Percentiles rank a stretch among this genome's conserved stretches.
Conservation (phyloP, 2,888 invertebrate species). For the Apotomis betuletana region DNA sequence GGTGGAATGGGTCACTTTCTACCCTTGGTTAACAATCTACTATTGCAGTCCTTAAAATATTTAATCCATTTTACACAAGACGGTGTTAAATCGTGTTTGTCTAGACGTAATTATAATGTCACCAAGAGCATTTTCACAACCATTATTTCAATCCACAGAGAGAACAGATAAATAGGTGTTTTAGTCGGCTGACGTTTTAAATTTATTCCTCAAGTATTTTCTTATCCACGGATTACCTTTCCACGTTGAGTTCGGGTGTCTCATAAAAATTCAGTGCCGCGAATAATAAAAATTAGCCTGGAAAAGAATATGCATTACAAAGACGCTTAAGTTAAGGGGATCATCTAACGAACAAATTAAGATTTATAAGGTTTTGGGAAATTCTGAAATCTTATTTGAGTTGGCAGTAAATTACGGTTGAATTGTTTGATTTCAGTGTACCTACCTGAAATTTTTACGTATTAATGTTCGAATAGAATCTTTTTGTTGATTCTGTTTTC, state of each 20-base stretch:
- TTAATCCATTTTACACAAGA: no score
- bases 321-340: slow-evolving; percentile 23
- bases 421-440: not conserved
- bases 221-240: slow-evolving; percentile 58
- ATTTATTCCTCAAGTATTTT: slow-evolving; percentile 59
- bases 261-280: slow-evolving; percentile 58
- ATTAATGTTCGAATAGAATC: no score
- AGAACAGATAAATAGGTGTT: slow-evolving; percentile 53
- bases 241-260: slow-evolving; percentile 51
- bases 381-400: not conserved
- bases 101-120: not conserved
- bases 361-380: slow-evolving; percentile 17
- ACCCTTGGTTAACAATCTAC: no score
- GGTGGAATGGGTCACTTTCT: no score
- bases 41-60: no score
- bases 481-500: no score
- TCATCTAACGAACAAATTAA: slow-evolving; percentile 18
- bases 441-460: no score
- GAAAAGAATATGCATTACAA: slow-evolving; percentile 44
- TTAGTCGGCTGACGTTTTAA: slow-evolving; percentile 51
- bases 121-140: slow-evolving; percentile 7
- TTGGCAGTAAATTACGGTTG: not conserved
- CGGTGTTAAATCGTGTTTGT: not conserved
- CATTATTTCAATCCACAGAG: slow-evolving; percentile 40
- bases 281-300: slow-evolving; percentile 63